Base-by-base conservation (phyloP, 2,888 invertebrate species). In the Alloplasta piceator region DNA sequence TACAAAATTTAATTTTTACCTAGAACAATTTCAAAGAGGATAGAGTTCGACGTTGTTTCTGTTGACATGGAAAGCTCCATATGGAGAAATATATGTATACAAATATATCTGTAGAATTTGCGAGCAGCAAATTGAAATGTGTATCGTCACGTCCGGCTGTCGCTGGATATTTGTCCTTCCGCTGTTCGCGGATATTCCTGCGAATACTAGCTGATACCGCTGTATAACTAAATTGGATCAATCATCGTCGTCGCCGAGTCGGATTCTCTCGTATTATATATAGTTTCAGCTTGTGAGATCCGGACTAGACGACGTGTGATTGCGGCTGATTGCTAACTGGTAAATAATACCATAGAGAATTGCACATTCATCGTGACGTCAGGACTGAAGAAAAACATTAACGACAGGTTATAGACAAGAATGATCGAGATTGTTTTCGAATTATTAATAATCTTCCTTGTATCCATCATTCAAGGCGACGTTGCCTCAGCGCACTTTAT, bases 81-180 rank as follows among this genome's bases (percentile, higher is more conserved):
- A 50, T 14, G 14, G 1, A 12, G 12, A 2, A 2, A 50, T 12
- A 50, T 12, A 46, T 46, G n/a, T 46, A 60, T 50, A 50, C 14
- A 50, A 6, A 50, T 50, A 50, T 50, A 50, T 50, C n/a, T 50
- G 6, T 10, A 14, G 5, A 6, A 12, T 26, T 16, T 55, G 55
- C 55, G 6, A 55, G 26, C 6, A 55, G 55, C 55, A 55, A 55
- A 55, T 55, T 55, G 26, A 55, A 55, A 55, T 55, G 26, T 55
- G 55, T 55, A 55, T 16, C 55, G 55, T 55, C 55, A 55, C 55
- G 55, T 55, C 55, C 55, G 26, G 16, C 26, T 55, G 55, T 55
- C 55, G 26, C 9, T 55, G 26, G 55, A 14, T 26, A 26, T 55
- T 55, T 55, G 55, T 55, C 26, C 55, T 7, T 55, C 55, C 26